phyloP scores from a whole-genome alignment of 2,113 vertebrate genomes.

The Myiopsitta monachus region DNA sequence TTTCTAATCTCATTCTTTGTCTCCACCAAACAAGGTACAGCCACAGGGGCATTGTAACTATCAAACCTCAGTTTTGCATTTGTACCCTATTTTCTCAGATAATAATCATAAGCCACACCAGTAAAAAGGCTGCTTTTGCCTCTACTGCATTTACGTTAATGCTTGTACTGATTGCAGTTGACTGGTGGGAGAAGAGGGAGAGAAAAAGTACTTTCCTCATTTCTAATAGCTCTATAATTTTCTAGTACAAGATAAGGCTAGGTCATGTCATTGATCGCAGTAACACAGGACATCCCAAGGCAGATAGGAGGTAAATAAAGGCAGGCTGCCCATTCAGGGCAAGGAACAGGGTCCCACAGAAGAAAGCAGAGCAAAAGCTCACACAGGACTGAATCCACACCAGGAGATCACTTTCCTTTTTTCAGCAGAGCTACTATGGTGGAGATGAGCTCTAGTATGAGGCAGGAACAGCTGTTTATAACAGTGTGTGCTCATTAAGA shows the following conservation, averaged over 20 bases:
- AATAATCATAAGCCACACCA: background rate
- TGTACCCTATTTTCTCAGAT: background rate
- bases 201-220: background rate
- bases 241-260: background rate
- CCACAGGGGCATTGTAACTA: background rate
- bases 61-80: background rate
- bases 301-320: background rate
- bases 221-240: slow-evolving; percentile 13
- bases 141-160: background rate
- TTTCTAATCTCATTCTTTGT: background rate
- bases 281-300: background rate
- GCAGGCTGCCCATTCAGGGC: background rate
- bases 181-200: background rate
- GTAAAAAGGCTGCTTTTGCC: slow-evolving; percentile 13
- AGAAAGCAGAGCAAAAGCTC: background rate
- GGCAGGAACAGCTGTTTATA: background rate
- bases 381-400: background rate
- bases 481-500: background rate
- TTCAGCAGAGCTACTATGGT: background rate
- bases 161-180: background rate
- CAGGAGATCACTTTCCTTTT: background rate
- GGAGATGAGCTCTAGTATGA: background rate
- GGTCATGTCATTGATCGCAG: background rate
- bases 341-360: background rate
- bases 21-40: background rate